Base-by-base conservation (phyloP, 30 jellyfish, hydroid and myxozoan genomes). In the Mastigias papua region DNA sequence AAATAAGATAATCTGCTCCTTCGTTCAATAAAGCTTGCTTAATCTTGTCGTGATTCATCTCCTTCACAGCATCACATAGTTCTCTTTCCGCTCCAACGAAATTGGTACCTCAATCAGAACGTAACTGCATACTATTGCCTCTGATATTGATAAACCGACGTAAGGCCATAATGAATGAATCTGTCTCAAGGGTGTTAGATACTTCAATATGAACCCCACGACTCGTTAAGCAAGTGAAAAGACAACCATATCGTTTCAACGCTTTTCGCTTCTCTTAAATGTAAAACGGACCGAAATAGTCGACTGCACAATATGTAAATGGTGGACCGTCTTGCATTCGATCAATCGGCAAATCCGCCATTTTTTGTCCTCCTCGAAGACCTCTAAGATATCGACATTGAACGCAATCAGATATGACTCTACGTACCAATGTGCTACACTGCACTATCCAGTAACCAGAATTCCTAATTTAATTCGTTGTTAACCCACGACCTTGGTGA, bases 401-500 rank as follows among this genome's bases (percentile, higher is more conserved):
- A 37, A 37, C 11, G 11, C 54, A 37, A 37, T 37, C 54, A 37
- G 54, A 37, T 37, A 37, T 37, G 54, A 37, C 54, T 37, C 11
- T 37, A 37, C 54, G 54, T 37, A 37, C 54, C 11, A 37, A 11
- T 37, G 54, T 37, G 54, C 54, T 37, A 37, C 54, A 37, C 54
- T 37, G 54, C 54, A 37, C 11, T 37, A 37, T 37, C 54, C 54
- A 37, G 54, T 37, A 37, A 37, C 54, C 54, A 37, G 54, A 37
- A 37, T 37, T 37, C 11, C 54, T 37, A 37, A 37, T 37, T 37
- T 37, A 6, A 37, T 37, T 37, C 72, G 80, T 72, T 86, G 65
- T 58, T 81, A 26, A 50, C 75, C 23, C 57, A 58, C 21, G 82
- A 20, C 93, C 87, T 74, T 69, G 88, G 61, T 83, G 93, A 32